phyloP scores from a whole-genome alignment of 2,888 invertebrate species.

The Liodrosophila aerea region DNA sequence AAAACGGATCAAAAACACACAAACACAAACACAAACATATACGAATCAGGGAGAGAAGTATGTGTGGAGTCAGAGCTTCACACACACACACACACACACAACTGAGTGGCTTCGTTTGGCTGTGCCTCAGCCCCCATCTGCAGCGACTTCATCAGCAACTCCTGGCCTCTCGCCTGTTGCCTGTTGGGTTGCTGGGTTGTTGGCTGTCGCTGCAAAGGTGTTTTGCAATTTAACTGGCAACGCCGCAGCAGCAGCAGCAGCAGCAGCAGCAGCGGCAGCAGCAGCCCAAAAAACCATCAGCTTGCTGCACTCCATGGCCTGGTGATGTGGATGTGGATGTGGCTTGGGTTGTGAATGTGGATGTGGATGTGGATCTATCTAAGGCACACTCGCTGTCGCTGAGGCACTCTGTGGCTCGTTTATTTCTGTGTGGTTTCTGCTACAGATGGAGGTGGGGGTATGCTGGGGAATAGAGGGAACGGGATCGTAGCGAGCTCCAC shows the following conservation, averaged over 20 bases:
- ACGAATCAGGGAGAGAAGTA: slow-evolving; percentile 17
- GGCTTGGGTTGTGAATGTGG: slow-evolving; percentile 15
- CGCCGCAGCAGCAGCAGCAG: slow-evolving; percentile 53
- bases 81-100: slow-evolving; percentile 22
- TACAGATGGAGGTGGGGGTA: not conserved
- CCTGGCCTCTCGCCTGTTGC: slow-evolving; percentile 17
- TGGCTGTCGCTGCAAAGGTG: slow-evolving; percentile 74
- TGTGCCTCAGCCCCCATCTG: slow-evolving; percentile 28
- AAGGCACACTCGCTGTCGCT: slow-evolving; percentile 37
- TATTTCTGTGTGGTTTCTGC: slow-evolving; percentile 55
- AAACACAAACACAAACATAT: slow-evolving; percentile 33
- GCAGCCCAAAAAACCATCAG: slow-evolving; percentile 47
- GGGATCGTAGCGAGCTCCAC: slow-evolving; percentile 59
- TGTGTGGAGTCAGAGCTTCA: too few species aligned
- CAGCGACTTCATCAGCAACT: slow-evolving; percentile 21
- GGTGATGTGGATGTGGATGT: slow-evolving; percentile 22
- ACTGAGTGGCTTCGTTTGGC: not conserved
- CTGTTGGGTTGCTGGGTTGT: slow-evolving; percentile 14
- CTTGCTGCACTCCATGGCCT: slow-evolving; percentile 10
- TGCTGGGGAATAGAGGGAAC: not conserved
- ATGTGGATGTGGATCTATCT: slow-evolving; percentile 59
- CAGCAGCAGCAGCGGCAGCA: too few species aligned
- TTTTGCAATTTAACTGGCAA: slow-evolving; percentile 77
- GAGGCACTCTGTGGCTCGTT: slow-evolving; percentile 37
- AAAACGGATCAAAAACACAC: slow-evolving; percentile 60